Evolutionary conservation across 2,888 invertebrate genomes (phyloP), one percentile per base, ranked within the genome.

Genomic region (Pecten maximus): DNA sequence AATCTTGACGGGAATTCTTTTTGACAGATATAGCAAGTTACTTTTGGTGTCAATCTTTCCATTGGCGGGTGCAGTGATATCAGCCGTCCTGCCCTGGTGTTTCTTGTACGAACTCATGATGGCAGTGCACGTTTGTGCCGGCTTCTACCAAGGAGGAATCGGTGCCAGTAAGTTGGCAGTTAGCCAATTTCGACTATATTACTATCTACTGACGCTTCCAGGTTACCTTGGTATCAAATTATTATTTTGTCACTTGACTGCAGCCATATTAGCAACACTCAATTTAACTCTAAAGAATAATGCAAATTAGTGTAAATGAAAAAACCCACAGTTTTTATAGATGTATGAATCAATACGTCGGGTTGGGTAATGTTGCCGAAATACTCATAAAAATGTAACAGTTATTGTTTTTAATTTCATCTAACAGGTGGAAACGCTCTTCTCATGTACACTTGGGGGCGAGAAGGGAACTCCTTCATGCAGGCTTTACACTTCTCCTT

Each of bases 401-500:
- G n/a, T n/a, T n/a, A n/a, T n/a, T n/a, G n/a, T n/a, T n/a, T n/a
- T n/a, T n/a, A n/a, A n/a, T 6, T 91, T 50, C 50, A 15, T 90
- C 35, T 91, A 92, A 44, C 93, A 92, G 95, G 96, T 40, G 96
- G 96, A 4, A 96, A 97, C 88, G 96, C 96, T 6, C 94, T 96
- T n/a, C 95, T 97, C 60, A 93, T 97, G 86, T 91, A 94, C 23
- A 91, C 95, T 0, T 96, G 96, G 96, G 96, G 95, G 4, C 91
- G 92, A 15, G 94, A 94, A 89, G 97, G 96, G 88, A 96, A 96
- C 0, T 96, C 97, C 4, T 96, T 96, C 92, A 96, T 97, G 95
- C 97, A 97, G 93, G 95, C 96, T 4, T 92, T 97, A 16, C 97
- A 97, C 92, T 97, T 97, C 93, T 94, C 95, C 40, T 97, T 97